Percentiles rank a stretch among this genome's conserved stretches.
These are phyloP conservation scores for Cichladusa arquata DNA, from an alignment of 2,113 vertebrate species.

Conservation along the genomic window DNA sequence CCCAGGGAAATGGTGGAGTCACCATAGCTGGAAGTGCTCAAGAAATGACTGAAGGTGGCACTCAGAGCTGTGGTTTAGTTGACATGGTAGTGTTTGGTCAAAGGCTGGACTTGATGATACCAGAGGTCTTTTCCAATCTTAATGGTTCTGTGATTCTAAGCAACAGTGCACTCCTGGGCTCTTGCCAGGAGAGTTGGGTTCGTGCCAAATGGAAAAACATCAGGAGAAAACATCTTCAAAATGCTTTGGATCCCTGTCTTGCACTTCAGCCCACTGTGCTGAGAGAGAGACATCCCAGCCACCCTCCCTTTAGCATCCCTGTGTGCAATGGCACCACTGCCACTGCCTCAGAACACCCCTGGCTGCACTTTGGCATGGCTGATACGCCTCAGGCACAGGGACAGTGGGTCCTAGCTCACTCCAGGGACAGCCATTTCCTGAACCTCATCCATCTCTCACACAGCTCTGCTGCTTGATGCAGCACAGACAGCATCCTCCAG, in stretches of 20 bases:
- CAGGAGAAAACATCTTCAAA: not conserved
- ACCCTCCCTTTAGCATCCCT: rapidly evolving
- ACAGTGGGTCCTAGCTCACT: rapidly evolving
- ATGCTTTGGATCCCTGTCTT: not conserved
- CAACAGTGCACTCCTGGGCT: not conserved
- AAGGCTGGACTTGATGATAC: not conserved
- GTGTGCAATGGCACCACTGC: not conserved
- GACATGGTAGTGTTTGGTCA: not conserved
- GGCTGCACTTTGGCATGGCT: not conserved
- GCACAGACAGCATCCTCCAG: not conserved
- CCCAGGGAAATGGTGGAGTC: not conserved
- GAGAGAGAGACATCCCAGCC: rapidly evolving
- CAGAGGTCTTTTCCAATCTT: not conserved
- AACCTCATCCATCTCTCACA: not conserved
- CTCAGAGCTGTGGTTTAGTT: not conserved
- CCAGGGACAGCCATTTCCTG: not conserved
- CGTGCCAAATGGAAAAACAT: not conserved
- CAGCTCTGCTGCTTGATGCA: not conserved
- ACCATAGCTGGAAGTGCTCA: not conserved
- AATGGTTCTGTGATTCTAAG: not conserved
- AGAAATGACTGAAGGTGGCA: not conserved
- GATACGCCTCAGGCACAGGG: not conserved
- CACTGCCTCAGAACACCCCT: not conserved
- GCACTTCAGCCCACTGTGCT: rapidly evolving
- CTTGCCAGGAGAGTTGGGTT: not conserved